A percentile compares a stretch with the other conserved stretches of the same genome.
phyloP scores from a whole-genome alignment of 2,888 invertebrate species.

The Himalopsyche tibetana region DNA sequence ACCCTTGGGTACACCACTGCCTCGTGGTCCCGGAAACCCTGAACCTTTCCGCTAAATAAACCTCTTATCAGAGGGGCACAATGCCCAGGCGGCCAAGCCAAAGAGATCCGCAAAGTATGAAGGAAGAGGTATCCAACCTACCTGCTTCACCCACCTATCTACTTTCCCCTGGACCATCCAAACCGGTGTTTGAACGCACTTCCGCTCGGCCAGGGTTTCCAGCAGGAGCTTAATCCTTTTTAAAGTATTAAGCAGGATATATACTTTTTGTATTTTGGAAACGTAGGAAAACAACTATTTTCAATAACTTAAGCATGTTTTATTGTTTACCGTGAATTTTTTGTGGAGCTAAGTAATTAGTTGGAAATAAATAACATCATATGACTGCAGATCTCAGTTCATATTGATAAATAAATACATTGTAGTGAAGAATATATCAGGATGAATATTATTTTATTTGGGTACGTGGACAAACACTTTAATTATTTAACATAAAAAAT shows the following conservation, averaged over 20 bases:
- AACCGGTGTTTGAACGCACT: conserved; percentile 19
- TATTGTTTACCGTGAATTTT: too few species aligned
- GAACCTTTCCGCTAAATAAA: conserved; percentile 66
- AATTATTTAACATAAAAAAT: too few species aligned
- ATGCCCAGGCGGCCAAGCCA: conserved; percentile 63
- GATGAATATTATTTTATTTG: too few species aligned
- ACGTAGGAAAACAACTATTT: neutral
- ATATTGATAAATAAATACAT: too few species aligned
- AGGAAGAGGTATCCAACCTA: conserved; percentile 39
- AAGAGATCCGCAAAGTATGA: conserved; percentile 59
- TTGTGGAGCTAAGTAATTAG: too few species aligned
- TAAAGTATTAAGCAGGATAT: neutral
- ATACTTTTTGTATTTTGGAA: neutral
- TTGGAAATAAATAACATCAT: too few species aligned
- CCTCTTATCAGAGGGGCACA: conserved; percentile 65
- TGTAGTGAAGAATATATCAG: too few species aligned
- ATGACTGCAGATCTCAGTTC: too few species aligned
- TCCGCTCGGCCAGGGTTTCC: conserved; percentile 9
- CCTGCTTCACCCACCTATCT: neutral
- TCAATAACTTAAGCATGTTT: too few species aligned
- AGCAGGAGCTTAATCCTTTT: neutral
- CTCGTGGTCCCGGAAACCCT: conserved; percentile 57
- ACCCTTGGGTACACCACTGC: conserved; percentile 13
- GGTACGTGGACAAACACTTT: too few species aligned
- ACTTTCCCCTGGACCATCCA: conserved; percentile 2